Evolutionary conservation across 2,113 vertebrate species (phyloP).

Genomic region (Apodemus sylvaticus): DNA sequence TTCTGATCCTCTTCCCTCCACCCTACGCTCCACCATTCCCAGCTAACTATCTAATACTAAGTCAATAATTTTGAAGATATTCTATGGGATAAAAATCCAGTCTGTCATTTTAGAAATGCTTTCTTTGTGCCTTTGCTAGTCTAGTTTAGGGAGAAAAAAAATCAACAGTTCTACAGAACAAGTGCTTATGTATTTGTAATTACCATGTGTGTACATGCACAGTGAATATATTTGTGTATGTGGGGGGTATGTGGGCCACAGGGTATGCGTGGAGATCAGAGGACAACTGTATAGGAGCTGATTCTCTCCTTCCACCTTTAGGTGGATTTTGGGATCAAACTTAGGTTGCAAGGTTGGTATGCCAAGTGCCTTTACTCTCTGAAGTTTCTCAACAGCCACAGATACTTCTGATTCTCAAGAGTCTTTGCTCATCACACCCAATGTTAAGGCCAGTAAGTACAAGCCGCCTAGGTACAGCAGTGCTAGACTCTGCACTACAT

Average conservation of each 20-base stretch:
- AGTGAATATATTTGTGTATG: background rate
- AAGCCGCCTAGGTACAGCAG: background rate
- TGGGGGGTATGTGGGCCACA: background rate
- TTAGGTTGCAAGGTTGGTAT: background rate
- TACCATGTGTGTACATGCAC: background rate
- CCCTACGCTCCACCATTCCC: background rate
- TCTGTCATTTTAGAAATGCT: slow-evolving; percentile 38
- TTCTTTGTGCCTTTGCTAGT: background rate
- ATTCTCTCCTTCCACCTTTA: background rate
- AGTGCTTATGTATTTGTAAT: background rate
- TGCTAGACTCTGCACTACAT: slow-evolving; percentile 43
- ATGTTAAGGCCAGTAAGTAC: background rate
- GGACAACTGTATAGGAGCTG: no score
- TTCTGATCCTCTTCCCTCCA: no score
- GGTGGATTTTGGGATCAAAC: background rate
- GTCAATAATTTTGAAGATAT: slow-evolving; percentile 44
- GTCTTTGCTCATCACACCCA: slow-evolving; percentile 25
- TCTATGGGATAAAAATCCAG: slow-evolving; percentile 32
- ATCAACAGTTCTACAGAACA: background rate
- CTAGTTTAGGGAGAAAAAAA: background rate
- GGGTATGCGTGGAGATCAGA: background rate
- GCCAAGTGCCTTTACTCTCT: background rate
- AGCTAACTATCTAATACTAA: slow-evolving; percentile 1
- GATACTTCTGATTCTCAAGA: slow-evolving; percentile 14
- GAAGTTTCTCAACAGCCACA: background rate